These are phyloP conservation scores for Actinemys pallida DNA, from an alignment of 2,113 vertebrate genomes.

Conservation along the genomic window DNA sequence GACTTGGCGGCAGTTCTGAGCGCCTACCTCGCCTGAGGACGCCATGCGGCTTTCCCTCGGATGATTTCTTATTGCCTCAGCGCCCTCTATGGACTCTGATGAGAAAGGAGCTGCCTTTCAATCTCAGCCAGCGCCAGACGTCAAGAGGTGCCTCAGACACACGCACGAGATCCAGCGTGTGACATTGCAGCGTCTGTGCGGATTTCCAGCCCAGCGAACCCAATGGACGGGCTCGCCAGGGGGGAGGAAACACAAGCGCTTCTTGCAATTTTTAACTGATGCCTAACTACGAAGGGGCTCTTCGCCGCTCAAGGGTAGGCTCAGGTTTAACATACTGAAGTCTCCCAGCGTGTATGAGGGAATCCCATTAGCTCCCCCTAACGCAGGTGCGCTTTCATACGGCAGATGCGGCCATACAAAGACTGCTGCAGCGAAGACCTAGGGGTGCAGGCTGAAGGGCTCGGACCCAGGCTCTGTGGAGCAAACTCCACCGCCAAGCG, in stretches of 20 bases:
- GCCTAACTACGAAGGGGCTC: too few relatives aligned
- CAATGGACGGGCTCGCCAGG: background rate
- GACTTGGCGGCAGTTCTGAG: background rate
- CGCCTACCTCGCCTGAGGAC: background rate
- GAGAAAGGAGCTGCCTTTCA: background rate
- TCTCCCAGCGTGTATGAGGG: background rate
- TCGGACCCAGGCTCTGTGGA: background rate
- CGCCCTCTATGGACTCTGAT: slow-evolving; percentile 1
- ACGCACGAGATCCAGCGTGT: background rate
- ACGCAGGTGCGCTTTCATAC: background rate
- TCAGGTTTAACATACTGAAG: too few relatives aligned
- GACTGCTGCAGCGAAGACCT: too few relatives aligned
- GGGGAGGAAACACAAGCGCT: background rate
- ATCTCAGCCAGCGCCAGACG: background rate
- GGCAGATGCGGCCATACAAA: background rate
- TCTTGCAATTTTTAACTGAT: too few relatives aligned
- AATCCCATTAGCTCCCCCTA: background rate
- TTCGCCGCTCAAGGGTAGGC: too few relatives aligned
- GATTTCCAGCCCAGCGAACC: background rate
- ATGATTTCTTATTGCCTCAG: background rate
- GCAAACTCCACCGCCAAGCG: accelerated
- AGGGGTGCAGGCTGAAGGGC: too few relatives aligned
- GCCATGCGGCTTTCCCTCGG: background rate
- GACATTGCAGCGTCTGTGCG: background rate
- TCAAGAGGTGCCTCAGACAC: background rate